phyloP scores from a whole-genome alignment of 2,797 vertebrate genomes.

The Sparus aurata region DNA sequence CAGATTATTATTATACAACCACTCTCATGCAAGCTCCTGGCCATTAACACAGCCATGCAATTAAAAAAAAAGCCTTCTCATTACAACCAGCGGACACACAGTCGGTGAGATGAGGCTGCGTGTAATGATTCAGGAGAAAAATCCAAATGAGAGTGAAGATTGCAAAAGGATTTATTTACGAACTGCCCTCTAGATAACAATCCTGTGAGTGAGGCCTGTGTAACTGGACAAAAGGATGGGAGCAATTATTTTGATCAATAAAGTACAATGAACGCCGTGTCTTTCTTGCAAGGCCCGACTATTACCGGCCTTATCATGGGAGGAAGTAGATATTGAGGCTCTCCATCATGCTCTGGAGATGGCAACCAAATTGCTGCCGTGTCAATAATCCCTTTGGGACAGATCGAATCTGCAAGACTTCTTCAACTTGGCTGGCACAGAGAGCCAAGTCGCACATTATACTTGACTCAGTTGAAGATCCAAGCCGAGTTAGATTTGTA shows the following conservation, averaged over 20 bases:
- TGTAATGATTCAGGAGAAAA: conserved; percentile 32
- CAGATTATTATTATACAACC: conserved; percentile 56
- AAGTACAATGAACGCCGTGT: conserved; percentile 53
- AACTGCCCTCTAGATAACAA: conserved; percentile 45
- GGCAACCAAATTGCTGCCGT: conserved; percentile 64
- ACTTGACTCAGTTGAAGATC: conserved; percentile 9
- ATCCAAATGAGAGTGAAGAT: conserved; percentile 52
- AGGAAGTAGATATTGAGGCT: conserved; percentile 64
- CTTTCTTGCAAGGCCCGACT: conserved; percentile 37
- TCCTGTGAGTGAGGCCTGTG: conserved; percentile 28
- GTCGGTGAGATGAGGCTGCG: conserved; percentile 25
- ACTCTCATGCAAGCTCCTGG: conserved; percentile 47
- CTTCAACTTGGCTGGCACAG: conserved; percentile 33
- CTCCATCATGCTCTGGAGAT: conserved; percentile 54
- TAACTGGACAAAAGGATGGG: conserved; percentile 46
- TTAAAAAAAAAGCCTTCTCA: conserved; percentile 24
- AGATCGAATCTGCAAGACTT: conserved; percentile 49
- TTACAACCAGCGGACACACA: conserved; percentile 17
- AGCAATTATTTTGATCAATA: conserved; percentile 74
- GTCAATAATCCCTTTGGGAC: conserved; percentile 69
- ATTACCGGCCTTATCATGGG: conserved; percentile 62
- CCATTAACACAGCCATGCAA: conserved; percentile 45
- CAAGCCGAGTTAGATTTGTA: conserved; percentile 10
- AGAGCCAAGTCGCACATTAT: conserved; percentile 2
- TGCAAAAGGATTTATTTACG: conserved; percentile 23